Conservation (phyloP, 2,888 invertebrate genomes). For the Ferdinandea cuprea region DNA sequence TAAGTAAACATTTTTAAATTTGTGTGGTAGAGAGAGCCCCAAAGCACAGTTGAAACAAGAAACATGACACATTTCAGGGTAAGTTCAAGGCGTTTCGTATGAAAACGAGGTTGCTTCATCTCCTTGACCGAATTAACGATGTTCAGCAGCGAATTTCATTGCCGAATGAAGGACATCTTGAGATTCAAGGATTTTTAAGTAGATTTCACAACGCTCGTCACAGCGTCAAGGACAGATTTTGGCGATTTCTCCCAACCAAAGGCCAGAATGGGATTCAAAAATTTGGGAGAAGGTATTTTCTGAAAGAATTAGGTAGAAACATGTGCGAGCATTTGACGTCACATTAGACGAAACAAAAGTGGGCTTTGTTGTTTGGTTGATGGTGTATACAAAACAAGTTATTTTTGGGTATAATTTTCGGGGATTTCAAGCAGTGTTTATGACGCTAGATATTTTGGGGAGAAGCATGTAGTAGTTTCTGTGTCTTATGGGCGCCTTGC, state of each 20-base stretch:
- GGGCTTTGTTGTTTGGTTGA: too few relatives aligned
- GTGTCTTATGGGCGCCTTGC: slow-evolving; percentile 79
- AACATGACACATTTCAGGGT: background rate
- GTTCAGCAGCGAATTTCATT: slow-evolving; percentile 76
- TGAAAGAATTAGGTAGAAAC: background rate
- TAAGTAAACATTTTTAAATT: too few relatives aligned
- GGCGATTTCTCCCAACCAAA: slow-evolving; percentile 53
- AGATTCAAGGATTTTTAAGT: slow-evolving; percentile 79
- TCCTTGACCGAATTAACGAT: slow-evolving; percentile 80
- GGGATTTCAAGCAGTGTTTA: slow-evolving; percentile 56
- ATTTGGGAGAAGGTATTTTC: slow-evolving; percentile 40
- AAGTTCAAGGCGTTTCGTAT: slow-evolving; percentile 50
- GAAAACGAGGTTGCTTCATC: slow-evolving; percentile 72
- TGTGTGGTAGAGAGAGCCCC: background rate
- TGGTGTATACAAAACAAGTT: slow-evolving; percentile 24
- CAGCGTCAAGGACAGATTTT: slow-evolving; percentile 73
- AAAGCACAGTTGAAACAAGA: background rate
- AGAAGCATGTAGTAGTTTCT: slow-evolving; percentile 11
- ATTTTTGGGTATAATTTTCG: slow-evolving; percentile 63
- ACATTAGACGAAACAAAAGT: slow-evolving; percentile 5
- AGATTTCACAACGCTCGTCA: slow-evolving; percentile 74
- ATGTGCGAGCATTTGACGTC: slow-evolving; percentile 13
- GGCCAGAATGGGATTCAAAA: slow-evolving; percentile 52
- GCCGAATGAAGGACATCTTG: slow-evolving; percentile 80
- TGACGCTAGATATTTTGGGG: slow-evolving; percentile 28